Base-by-base conservation (phyloP, 2,888 invertebrate species). In the Ormyrus thymus region DNA sequence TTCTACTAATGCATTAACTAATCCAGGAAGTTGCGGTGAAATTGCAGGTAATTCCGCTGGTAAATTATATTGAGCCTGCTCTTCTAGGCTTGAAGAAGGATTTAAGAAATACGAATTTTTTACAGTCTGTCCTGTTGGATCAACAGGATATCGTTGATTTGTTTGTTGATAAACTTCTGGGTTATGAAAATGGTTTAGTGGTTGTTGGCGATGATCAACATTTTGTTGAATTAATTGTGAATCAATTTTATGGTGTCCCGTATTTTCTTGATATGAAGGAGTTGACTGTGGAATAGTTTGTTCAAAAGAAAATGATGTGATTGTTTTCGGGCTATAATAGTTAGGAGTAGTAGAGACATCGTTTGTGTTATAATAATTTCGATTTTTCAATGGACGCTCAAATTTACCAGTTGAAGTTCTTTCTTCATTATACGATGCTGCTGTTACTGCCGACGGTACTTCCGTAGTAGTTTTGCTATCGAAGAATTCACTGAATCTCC, bases 1-100 rank as follows among this genome's bases (percentile, higher is more conserved):
- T 79, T 93, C 93, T 83, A 93, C 91, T 51, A 94, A 88, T 50
- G 93, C 92, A 84, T 93, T 93, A 0, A 94, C 92, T 45, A 93
- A 87, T 0, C 92, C 92, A 1, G 93, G 93, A 48, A 93, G 89
- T 82, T 92, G 92, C 0, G 93, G 92, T 13, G 92, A 92, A 61
- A 93, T 90, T 0, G 92, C 90, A 1, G 93, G 92, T 29, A 93
- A 86, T 82, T 93, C 92, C 0, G 92, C 91, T 3, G 93, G 92
- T 56, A 93, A 84, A 74, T 91, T 91, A 56, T 92, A 92, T 50
- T 91, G 91, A 0, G 93, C 92, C 62, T 76, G 64, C 48, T 84
- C 81, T 9, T 82, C 82, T 50, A 76, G 77, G 11, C 70, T 76
- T 0, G 78, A 29, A 6, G 81, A 45, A 0, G 77, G 82, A 51